Evolutionary conservation across 2,113 vertebrate genomes (phyloP), one percentile per base, ranked within the genome.

Genomic region (Oryctolagus cuniculus): DNA sequence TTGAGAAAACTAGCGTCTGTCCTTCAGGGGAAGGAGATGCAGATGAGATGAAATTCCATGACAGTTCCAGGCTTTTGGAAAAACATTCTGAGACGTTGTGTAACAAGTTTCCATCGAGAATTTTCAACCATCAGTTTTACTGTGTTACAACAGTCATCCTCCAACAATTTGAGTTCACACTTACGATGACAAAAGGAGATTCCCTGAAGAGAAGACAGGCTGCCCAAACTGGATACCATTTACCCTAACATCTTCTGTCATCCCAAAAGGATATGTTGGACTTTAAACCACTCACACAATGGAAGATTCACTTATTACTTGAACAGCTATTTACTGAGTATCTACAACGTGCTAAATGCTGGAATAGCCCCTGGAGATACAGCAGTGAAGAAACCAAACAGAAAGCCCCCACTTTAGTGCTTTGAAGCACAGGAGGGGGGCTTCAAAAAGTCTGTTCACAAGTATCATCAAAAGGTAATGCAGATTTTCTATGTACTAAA

Each of bases 1-100:
- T 96, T 86, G 77, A 85, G 24, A 75, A 53, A 95, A 88, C n/a
- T 84, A 91, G 67, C 72, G 27, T 83, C 49, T 87, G 38, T 49
- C 53, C 53, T 74, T 58, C 36, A 51, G 53, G 66, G 75, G 66
- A 83, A 93, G 27, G 51, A 12, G n/a, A 87, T 66, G 27, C 75
- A 89, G 75, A 83, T n/a, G 66, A 95, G 83, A 95, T 80, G 66
- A 15, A 21, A 67, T 75, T 89, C 44, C 22, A 25, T 11, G 6
- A 89, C 38, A 63, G 27, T 19, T 67, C 38, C 86, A 67, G 13
- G 6, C 64, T 69, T 78, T 74, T 10, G 24, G 8, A 27, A 77
- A 55, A 78, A 63, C 29, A 83, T 17, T 21, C 64, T 34, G 29
- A 82, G 22, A 91, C 69, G 87, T 36, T 19, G 38, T 38, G 49